Base-by-base conservation (phyloP, 2,113 vertebrate genomes). In the Bufo bufo region DNA sequence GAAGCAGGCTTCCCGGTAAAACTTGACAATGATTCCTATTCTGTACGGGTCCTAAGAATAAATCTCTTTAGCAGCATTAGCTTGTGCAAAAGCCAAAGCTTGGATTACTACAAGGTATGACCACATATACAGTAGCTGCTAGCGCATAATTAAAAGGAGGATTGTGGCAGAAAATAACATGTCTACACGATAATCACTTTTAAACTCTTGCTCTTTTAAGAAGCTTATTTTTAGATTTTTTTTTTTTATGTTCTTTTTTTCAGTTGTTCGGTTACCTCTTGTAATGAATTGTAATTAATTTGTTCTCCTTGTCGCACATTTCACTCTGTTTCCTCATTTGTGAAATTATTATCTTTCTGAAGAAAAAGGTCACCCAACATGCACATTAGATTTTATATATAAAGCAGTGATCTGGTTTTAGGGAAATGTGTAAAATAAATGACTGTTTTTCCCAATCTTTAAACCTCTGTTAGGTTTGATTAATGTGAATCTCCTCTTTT, bases 11-110 rank as follows among this genome's bases (percentile, higher is more conserved):
- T 72, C 45, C 72, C 66, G 65, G 87, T 88, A 84, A 88, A 63
- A 12, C 52, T 47, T 84, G 71, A 84, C 87, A 88, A 43, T 50
- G 58, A 54, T 83, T 84, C n/a, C 49, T 56, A 66, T 65, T 88
- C 81, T 83, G 45, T 49, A 11, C 49, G 45, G 20, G 20, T 56
- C 47, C 71, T 77, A 88, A 87, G 83, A 88, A 88, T 82, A 88
- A 75, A 77, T 84, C 49, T 56, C 58, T 77, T 45, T 71, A 82
- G 23, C 71, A 77, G 33, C 56, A 65, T 84, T 74, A 84, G 6
- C n/a, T 23, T 54, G 11, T n/a, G n/a, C n/a, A 52, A 69, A 84
- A 50, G 20, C 47, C 65, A 83, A 66, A 59, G 14, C 23, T 8
- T 81, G 33, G 56, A 45, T 81, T 43, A 61, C 54, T 61, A 23